phyloP scores from a whole-genome alignment of 2,888 invertebrate species.

The Dascillus cervinus region DNA sequence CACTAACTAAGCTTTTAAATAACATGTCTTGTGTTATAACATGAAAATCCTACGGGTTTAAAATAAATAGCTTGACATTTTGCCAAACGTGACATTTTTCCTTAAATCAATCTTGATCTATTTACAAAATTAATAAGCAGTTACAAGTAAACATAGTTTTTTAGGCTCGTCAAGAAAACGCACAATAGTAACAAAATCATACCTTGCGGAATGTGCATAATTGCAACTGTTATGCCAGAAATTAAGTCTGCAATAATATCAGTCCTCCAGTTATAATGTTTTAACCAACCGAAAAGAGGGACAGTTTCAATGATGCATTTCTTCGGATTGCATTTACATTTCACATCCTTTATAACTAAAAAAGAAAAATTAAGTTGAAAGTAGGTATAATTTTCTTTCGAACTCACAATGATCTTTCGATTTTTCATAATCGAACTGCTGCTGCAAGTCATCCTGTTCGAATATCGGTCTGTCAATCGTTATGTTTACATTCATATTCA shows the following conservation, averaged over 20 bases:
- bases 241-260: conserved; percentile 64
- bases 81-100: too few relatives aligned
- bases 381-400: neutral
- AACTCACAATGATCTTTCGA: conserved; percentile 42
- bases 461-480: conserved; percentile 45
- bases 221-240: conserved; percentile 76
- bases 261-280: conserved; percentile 51
- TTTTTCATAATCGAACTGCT: conserved; percentile 43
- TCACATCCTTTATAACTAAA: too few relatives aligned
- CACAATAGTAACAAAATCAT: too few relatives aligned
- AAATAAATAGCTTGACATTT: too few relatives aligned
- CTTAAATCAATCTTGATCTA: too few relatives aligned
- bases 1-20: too few relatives aligned
- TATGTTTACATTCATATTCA: too few relatives aligned
- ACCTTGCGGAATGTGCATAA: conserved; percentile 82
- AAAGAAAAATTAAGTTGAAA: conserved; percentile 1
- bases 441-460: conserved; percentile 43
- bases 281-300: conserved; percentile 57
- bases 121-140: too few relatives aligned
- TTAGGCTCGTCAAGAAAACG: too few relatives aligned
- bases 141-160: too few relatives aligned
- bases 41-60: too few relatives aligned
- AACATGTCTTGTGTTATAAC: too few relatives aligned
- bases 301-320: conserved; percentile 29
- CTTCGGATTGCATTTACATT: conserved; percentile 20